Conservation (phyloP, 2,797 vertebrate species). For the Manis javanica region DNA sequence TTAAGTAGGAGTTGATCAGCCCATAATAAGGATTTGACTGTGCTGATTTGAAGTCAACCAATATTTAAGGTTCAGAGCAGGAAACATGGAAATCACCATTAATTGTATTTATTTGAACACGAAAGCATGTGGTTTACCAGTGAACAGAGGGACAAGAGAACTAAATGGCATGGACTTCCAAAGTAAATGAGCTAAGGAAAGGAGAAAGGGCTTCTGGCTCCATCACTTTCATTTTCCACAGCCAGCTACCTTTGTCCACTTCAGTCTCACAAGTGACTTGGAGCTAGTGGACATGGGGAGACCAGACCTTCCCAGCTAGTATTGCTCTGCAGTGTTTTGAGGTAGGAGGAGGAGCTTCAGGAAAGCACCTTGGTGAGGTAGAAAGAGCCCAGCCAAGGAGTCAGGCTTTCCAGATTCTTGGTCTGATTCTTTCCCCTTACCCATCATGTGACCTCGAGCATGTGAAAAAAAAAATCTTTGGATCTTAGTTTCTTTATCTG, state of each 20-base stretch:
- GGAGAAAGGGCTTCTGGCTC: background rate
- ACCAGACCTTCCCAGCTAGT: background rate
- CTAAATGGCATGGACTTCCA: background rate
- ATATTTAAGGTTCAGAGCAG: background rate
- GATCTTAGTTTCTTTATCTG: background rate
- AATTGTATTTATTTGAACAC: background rate
- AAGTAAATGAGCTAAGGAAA: background rate
- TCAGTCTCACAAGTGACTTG: background rate
- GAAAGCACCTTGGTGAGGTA: background rate
- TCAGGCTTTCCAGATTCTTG: background rate
- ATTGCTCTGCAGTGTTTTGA: background rate
- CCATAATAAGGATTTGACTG: background rate
- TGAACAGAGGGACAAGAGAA: background rate
- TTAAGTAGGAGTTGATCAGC: background rate
- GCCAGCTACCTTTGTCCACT: background rate
- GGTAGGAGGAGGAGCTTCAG: background rate
- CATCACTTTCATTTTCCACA: background rate
- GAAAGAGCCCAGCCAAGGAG: background rate
- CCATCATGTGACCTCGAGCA: background rate
- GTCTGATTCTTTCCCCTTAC: background rate
- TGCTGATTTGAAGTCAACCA: background rate
- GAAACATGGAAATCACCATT: background rate
- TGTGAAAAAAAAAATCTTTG: background rate
- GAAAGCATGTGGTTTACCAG: background rate
- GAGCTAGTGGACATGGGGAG: background rate